A percentile compares a stretch with the other conserved stretches of the same genome.
These are phyloP conservation scores for Macquaria australasica DNA, from an alignment of 2,113 vertebrate genomes.

Conservation along the genomic window DNA sequence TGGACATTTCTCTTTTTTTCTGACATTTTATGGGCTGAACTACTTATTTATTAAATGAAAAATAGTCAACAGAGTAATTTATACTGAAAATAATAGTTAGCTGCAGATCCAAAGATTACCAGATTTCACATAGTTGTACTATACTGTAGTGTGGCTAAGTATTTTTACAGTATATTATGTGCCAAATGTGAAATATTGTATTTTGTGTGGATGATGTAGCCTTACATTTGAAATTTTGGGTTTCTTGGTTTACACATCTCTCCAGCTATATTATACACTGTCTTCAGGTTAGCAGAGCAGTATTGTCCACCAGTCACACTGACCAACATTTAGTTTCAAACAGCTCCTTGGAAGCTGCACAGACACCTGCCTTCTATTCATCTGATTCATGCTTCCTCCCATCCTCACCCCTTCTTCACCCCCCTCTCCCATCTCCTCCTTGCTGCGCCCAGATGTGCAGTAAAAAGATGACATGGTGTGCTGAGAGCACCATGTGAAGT, in stretches of 20 bases:
- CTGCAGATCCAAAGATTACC: neutral
- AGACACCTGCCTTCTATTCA: neutral
- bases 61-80: neutral
- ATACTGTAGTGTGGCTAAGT: neutral
- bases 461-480: constrained; percentile 49
- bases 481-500: constrained; percentile 32
- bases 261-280: neutral
- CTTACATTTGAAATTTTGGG: neutral
- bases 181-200: neutral
- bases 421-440: neutral
- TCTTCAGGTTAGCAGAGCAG: neutral
- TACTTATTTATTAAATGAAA: neutral
- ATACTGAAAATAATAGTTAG: neutral
- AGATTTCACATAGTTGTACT: neutral
- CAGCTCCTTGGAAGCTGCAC: constrained; percentile 1
- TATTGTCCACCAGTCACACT: neutral
- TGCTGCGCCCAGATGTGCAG: constrained; percentile 23
- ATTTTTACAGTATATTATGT: neutral
- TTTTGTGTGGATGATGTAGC: neutral
- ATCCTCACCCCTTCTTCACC: constrained; percentile 14
- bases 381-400: constrained; percentile 6
- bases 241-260: neutral
- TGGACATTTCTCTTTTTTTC: neutral
- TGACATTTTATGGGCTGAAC: neutral
- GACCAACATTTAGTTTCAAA: constrained; percentile 1